phyloP scores from a whole-genome alignment of 2,113 vertebrate species.

The Mustela nigripes region DNA sequence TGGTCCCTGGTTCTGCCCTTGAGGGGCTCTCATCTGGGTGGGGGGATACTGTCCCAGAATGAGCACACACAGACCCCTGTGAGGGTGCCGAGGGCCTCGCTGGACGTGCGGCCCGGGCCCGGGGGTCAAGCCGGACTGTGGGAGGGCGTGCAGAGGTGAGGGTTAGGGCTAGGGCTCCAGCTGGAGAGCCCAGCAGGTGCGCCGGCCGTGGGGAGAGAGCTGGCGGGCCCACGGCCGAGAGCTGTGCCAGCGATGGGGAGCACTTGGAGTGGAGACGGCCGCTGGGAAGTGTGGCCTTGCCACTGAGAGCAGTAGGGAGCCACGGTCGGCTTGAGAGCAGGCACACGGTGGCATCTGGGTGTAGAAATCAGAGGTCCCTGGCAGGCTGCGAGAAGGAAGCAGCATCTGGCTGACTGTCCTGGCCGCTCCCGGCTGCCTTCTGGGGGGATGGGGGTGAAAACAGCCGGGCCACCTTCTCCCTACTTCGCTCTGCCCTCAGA shows the following conservation, averaged over 20 bases:
- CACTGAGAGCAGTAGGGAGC: neutral
- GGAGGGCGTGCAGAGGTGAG: neutral
- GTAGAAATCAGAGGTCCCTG: neutral
- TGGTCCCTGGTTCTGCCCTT: rapidly evolving
- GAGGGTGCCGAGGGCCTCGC: neutral
- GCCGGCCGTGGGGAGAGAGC: neutral
- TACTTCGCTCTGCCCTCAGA: neutral
- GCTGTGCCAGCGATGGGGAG: rapidly evolving
- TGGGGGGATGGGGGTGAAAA: neutral
- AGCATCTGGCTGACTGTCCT: neutral
- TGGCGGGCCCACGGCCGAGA: neutral
- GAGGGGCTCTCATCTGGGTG: neutral
- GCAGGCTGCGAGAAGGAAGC: neutral
- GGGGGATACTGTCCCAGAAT: neutral
- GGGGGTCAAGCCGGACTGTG: neutral
- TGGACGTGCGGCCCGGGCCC: neutral
- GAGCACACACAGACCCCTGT: too few relatives aligned
- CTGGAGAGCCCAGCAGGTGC: neutral
- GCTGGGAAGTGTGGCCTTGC: neutral
- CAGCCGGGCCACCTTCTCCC: neutral
- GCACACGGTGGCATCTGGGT: too few relatives aligned
- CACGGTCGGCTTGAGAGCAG: neutral
- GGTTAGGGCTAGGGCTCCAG: neutral
- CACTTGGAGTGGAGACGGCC: rapidly evolving
- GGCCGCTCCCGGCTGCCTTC: neutral